Evolutionary conservation across 2,888 invertebrate species (phyloP).

Genomic region (Sinopyrophorus schimmeli): DNA sequence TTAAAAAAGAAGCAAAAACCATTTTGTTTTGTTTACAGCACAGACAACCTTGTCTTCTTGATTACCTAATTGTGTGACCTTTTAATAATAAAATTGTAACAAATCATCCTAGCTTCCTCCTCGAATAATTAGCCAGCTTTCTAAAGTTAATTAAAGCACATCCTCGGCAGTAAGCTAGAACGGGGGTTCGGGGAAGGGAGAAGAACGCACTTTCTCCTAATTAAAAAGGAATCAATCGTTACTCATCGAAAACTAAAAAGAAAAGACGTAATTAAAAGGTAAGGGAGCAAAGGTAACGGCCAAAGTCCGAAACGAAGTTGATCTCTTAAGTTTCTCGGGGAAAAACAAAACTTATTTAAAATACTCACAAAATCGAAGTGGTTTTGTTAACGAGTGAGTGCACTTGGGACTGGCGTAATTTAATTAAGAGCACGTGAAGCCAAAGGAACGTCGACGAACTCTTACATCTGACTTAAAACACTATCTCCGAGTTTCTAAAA

Average conservation of each 20-base stretch:
- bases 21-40: too few species aligned
- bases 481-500: conserved; percentile 12
- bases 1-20: too few species aligned
- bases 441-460: not conserved
- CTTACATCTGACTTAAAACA: not conserved
- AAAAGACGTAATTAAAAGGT: conserved; percentile 1
- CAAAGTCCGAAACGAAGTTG: conserved; percentile 12
- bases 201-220: too few species aligned
- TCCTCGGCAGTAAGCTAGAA: too few species aligned
- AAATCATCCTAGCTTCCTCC: not conserved
- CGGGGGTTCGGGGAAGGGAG: too few species aligned
- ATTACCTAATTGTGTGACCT: too few species aligned
- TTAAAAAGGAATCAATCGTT: not conserved
- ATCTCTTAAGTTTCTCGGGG: too few species aligned
- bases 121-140: not conserved
- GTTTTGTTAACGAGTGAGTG: too few species aligned
- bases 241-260: not conserved
- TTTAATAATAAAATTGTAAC: too few species aligned
- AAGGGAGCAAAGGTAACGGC: conserved; percentile 5
- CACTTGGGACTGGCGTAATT: too few species aligned
- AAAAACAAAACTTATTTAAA: conserved; percentile 6
- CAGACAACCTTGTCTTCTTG: too few species aligned
- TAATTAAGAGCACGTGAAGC: conserved; percentile 6
- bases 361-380: not conserved
- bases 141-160: not conserved